Conservation (phyloP, 37 sponge, comb jelly and placozoan species). For the Axinella damicornis region DNA sequence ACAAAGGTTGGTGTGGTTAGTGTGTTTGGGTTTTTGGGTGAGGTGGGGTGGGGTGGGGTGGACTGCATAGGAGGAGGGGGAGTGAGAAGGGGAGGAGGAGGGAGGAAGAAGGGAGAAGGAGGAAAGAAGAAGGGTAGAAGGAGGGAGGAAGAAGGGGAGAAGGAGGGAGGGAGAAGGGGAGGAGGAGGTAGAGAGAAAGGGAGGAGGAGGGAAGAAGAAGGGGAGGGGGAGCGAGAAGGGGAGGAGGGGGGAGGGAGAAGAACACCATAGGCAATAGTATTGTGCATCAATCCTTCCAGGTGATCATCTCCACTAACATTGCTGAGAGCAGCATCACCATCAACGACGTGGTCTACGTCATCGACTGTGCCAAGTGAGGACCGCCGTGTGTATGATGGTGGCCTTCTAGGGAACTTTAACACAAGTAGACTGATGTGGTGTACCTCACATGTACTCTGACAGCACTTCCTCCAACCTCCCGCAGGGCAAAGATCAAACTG, state of each 20-base stretch:
- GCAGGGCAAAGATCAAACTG: slow-evolving; percentile 76
- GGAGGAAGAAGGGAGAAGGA: neutral
- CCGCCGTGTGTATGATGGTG: no score
- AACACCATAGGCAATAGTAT: no score
- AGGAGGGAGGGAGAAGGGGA: neutral
- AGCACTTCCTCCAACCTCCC: no score
- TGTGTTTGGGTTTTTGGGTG: no score
- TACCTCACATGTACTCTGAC: neutral
- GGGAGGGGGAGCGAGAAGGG: no score
- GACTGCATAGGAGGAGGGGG: neutral
- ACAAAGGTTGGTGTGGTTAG: slow-evolving; percentile 57
- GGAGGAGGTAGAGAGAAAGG: neutral
- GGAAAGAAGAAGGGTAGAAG: no score
- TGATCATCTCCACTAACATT: slow-evolving; percentile 81
- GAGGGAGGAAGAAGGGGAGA: no score
- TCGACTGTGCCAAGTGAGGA: slow-evolving; percentile 71
- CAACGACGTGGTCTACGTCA: slow-evolving; percentile 82
- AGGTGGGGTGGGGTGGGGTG: neutral
- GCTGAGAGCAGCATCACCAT: slow-evolving; percentile 88
- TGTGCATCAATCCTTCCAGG: no score
- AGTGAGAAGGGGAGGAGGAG: neutral
- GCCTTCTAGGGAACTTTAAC: no score
- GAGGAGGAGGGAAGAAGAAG: no score
- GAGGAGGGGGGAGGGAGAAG: neutral
- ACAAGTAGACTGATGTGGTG: no score